Percentiles rank a stretch among this genome's conserved stretches.
Evolutionary conservation across 2,888 invertebrate species (phyloP).

Genomic region (Hypomecis punctinalis): DNA sequence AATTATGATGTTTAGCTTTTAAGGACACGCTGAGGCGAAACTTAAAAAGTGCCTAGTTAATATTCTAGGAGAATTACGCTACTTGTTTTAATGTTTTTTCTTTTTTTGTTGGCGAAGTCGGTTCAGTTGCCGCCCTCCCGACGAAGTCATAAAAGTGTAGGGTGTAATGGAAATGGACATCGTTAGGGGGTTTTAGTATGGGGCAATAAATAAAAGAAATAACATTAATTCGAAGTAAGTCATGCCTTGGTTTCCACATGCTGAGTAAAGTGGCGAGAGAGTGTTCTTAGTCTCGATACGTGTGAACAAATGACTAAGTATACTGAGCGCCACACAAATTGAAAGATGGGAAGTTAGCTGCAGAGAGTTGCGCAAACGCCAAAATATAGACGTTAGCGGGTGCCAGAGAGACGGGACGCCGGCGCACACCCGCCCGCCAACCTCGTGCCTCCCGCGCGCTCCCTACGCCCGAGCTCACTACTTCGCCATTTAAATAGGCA

Average conservation of each 20-base stretch:
- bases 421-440: no score
- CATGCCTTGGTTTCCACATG: neutral
- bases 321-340: no score
- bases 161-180: constrained; percentile 30
- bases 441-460: no score
- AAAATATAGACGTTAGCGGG: no score
- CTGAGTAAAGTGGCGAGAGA: no score
- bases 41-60: constrained; percentile 42
- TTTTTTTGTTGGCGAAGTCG: constrained; percentile 16
- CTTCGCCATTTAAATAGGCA: no score
- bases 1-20: constrained; percentile 57
- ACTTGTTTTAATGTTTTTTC: constrained; percentile 23
- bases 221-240: constrained; percentile 16
- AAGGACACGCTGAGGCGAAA: constrained; percentile 48
- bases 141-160: constrained; percentile 26
- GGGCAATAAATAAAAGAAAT: constrained; percentile 20
- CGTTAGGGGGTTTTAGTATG: constrained; percentile 31
- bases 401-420: no score
- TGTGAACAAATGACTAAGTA: no score
- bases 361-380: no score
- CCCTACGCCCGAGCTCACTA: no score
- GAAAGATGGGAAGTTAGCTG: no score
- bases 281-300: no score
- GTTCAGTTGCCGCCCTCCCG: constrained; percentile 10
- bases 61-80: constrained; percentile 42